phyloP scores from a whole-genome alignment of 2,113 vertebrate genomes.

The Ondatra zibethicus region DNA sequence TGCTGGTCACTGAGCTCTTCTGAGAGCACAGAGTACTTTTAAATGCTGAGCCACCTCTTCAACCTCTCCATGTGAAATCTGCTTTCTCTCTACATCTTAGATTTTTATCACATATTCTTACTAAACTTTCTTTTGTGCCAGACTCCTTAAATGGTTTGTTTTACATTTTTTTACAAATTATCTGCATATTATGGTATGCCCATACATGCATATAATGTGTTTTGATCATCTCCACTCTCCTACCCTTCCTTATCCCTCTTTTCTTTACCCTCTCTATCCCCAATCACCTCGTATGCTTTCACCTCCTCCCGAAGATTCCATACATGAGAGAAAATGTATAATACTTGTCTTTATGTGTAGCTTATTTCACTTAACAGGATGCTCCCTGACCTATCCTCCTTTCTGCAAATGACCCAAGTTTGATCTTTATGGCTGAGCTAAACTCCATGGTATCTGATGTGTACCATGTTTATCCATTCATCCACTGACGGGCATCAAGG shows the following conservation, averaged over 20 bases:
- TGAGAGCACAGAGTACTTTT: not conserved
- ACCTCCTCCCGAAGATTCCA: not conserved
- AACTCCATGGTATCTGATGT: not conserved
- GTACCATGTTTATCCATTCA: not conserved
- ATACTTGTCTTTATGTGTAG: not conserved
- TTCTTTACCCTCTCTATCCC: not conserved
- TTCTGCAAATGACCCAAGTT: not conserved
- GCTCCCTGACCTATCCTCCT: too few species aligned
- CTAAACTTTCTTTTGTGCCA: not conserved
- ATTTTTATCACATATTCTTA: not conserved
- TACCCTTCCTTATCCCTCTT: too few species aligned
- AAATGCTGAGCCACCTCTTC: not conserved
- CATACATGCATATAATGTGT: not conserved
- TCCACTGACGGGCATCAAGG: not conserved
- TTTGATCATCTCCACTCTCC: too few species aligned
- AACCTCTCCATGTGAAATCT: not conserved
- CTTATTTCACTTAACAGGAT: not conserved
- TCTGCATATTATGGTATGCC: not conserved
- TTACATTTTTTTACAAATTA: not conserved
- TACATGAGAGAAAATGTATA: not conserved
- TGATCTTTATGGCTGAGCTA: too few species aligned
- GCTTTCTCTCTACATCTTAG: slow-evolving; percentile 4
- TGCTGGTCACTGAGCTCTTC: not conserved
- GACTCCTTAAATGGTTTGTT: not conserved
- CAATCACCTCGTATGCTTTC: not conserved